Base-by-base conservation (phyloP, 64 coral and sea anemone species). In the Platygyra sinensis region DNA sequence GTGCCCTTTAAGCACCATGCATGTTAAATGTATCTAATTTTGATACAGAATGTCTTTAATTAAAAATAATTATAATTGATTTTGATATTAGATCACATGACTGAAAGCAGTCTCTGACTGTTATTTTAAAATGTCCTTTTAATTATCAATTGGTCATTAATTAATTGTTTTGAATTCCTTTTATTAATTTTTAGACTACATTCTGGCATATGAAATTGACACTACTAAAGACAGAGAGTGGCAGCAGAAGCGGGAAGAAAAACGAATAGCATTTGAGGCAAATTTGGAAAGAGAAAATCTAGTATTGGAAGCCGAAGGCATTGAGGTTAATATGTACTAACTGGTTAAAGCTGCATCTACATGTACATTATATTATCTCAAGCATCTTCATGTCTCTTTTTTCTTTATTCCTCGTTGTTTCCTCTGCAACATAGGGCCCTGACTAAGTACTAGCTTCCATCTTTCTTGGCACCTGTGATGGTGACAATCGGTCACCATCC, bases 181-280 rank as follows among this genome's bases (percentile, higher is more conserved):
- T n/a, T n/a, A n/a, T n/a, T 39, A 33, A 3, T 27, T 9, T 30
- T n/a, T 55, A 98, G 96, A 98, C 62, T 98, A 98, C 61, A 74
- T 98, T 61, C 93, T 98, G 49, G 96, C 96, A 18, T 98, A 95
- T 89, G 87, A 98, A 72, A 57, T 93, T 50, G 67, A 79, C 30
- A 30, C 73, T 36, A 60, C 86, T 36, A 98, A 98, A 86, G 72
- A 77, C 75, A 28, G 38, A 19, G 96, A 98, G 4, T 98, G 96
- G 96, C 91, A 79, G 33, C 83, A 98, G 38, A 95, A 95, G 31
- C 77, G 96, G 25, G 93, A 90, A 62, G 93, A 98, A 36, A 98
- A 98, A 55, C 76, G 96, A 25, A 49, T 75, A 28, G 72, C 87
- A 50, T 98, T 98, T 89, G 93, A 98, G 74, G 30, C 22, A 57